Conservation (phyloP, 2,888 invertebrate genomes). For the Lampropteryx suffumata region DNA sequence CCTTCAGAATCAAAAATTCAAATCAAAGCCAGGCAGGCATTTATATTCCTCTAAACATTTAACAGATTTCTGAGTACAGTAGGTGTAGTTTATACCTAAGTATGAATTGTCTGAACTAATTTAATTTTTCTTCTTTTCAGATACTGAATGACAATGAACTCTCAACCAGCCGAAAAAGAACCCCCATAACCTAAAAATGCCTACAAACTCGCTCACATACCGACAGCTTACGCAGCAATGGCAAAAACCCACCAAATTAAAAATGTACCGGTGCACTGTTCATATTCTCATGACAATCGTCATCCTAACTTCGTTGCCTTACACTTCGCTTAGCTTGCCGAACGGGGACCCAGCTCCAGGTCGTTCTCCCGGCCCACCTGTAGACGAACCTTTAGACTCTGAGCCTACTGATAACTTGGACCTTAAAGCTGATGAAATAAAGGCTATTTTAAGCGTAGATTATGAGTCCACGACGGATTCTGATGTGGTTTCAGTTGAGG, state of each 20-base stretch:
- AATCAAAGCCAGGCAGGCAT: too few relatives aligned
- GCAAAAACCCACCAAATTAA: constrained; percentile 51
- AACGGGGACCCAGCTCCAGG: constrained; percentile 86
- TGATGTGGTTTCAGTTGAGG: constrained; percentile 31
- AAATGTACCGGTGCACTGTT: constrained; percentile 50
- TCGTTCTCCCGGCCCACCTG: constrained; percentile 85
- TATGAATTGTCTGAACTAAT: neutral
- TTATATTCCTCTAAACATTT: too few relatives aligned
- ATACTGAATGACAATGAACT: constrained; percentile 35
- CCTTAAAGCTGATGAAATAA: constrained; percentile 42
- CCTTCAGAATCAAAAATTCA: too few relatives aligned
- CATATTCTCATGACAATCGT: constrained; percentile 49
- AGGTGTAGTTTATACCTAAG: too few relatives aligned
- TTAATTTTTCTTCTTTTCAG: constrained; percentile 35
- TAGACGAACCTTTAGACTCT: too few relatives aligned
- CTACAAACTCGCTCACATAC: constrained; percentile 28
- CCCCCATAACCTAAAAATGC: constrained; percentile 39
- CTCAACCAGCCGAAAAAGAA: constrained; percentile 16
- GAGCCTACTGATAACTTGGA: constrained; percentile 22
- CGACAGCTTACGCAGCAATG: constrained; percentile 38
- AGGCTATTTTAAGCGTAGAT: constrained; percentile 41
- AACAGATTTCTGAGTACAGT: too few relatives aligned
- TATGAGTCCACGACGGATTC: constrained; percentile 55
- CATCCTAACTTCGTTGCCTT: constrained; percentile 67
- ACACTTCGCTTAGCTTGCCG: constrained; percentile 68